Evolutionary conservation across 1,140 invertebrate species (phyloP).

Genomic region (Drosophila grimshawi): DNA sequence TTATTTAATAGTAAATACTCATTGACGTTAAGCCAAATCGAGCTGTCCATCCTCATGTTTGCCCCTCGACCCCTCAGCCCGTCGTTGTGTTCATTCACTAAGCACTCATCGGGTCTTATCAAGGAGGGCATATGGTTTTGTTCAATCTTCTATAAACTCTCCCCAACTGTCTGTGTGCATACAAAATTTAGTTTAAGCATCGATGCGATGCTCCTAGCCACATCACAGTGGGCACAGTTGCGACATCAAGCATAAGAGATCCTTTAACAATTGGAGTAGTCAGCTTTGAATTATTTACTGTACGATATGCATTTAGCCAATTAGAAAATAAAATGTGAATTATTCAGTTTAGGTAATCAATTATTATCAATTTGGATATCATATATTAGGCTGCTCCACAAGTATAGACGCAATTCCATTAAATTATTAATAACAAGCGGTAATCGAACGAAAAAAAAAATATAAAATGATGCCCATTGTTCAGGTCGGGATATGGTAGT

Average conservation of each 20-base stretch:
- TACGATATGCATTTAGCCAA: no score
- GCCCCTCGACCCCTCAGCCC: not conserved
- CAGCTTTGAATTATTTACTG: no score
- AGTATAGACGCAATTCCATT: not conserved
- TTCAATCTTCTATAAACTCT: conserved; percentile 44
- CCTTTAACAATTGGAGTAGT: not conserved
- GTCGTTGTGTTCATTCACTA: conserved; percentile 61
- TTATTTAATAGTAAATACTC: conserved; percentile 52
- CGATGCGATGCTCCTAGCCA: not conserved
- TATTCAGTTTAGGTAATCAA: no score
- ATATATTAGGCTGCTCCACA: no score
- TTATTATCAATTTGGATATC: no score
- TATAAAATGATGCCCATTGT: conserved; percentile 8
- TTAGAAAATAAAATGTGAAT: no score
- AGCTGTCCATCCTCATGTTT: not conserved
- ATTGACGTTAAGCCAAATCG: not conserved
- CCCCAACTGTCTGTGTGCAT: conserved; percentile 36
- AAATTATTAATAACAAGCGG: not conserved
- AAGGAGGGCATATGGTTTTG: not conserved
- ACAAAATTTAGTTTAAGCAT: conserved; percentile 55
- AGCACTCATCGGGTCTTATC: conserved; percentile 41
- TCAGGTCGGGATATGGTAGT: conserved; percentile 8
- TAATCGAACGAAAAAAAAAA: not conserved
- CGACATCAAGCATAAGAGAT: not conserved
- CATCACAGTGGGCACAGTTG: conserved; percentile 30